Base-by-base conservation (phyloP, 23 tunicate genomes). In the Diplosoma virens region DNA sequence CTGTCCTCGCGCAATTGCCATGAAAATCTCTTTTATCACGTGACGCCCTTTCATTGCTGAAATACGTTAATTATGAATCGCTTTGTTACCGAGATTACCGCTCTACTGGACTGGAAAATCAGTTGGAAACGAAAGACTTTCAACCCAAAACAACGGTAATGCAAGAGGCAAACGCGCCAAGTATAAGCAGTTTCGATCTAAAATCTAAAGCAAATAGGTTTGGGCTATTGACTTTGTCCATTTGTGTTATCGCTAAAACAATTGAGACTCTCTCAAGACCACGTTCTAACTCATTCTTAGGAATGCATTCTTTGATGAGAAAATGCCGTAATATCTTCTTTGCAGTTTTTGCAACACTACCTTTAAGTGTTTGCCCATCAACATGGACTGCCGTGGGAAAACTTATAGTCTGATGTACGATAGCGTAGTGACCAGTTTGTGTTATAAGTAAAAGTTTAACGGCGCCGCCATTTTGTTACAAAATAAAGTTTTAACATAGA, bases 71-170 rank as follows among this genome's bases (percentile, higher is more conserved):
- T 80, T 54, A 66, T 67, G 60, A 67, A 68, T 68, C 84, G 79
- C 79, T 81, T 71, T 81, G 86, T 81, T 59, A 32, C 30, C 48
- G 29, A 24, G 3, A 18, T 71, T 68, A 54, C 71, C 86, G 86
- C 87, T 82, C 87, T 75, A 74, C 45, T 74, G 87, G 26, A 25
- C 47, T 64, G 81, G 87, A 82, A 82, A 82, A 82, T 82, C 35
- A 59, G 63, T 18, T 25, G 34, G 30, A 35, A 61, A 14, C 18
- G 55, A 54, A 5, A 34, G 50, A 14, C 14, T 14, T 41, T 41
- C 9, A 9, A 41, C 14, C 14, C 50, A 27, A 34, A 61, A 61
- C 35, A 61, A 4, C 69, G 69, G 11, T 3, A 26, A 61, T 61
- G 69, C 69, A 61, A 29, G 9, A 29, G n/a, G 20, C 17, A 9